These are phyloP conservation scores for Acanthopleura granulata DNA, from an alignment of 2,888 invertebrate species.

Conservation along the genomic window DNA sequence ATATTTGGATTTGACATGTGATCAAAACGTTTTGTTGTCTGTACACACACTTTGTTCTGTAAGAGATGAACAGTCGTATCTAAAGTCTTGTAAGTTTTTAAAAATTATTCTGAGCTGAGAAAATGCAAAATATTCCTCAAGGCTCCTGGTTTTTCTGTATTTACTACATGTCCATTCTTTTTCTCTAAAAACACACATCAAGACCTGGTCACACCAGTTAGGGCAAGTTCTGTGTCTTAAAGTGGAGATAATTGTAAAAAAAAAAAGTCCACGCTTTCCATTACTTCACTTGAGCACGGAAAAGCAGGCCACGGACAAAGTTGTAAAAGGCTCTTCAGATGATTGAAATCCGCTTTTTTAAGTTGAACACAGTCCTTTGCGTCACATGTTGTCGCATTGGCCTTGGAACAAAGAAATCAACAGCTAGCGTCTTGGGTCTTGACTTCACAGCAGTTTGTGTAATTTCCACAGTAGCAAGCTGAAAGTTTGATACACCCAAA, in stretches of 20 bases:
- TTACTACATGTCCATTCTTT: not conserved
- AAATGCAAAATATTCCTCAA: not conserved
- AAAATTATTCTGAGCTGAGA: not conserved
- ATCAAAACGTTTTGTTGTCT: not conserved
- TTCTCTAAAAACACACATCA: not conserved
- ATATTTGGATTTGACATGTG: not conserved
- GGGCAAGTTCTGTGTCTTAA: not conserved
- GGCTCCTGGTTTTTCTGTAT: not conserved
- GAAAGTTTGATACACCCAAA: not conserved
- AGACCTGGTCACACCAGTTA: not conserved
- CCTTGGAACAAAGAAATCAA: not conserved
- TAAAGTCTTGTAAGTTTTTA: not conserved
- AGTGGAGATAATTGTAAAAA: no score
- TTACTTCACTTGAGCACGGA: not conserved
- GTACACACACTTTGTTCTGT: not conserved
- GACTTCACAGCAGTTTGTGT: not conserved
- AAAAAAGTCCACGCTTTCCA: not conserved
- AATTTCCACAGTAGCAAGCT: not conserved
- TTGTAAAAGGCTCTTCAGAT: not conserved
- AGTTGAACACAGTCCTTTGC: not conserved
- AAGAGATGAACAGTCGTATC: not conserved
- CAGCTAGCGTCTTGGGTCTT: not conserved
- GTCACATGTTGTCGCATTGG: not conserved
- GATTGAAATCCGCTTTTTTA: not conserved
- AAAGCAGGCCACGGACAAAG: not conserved